phyloP scores from a whole-genome alignment of 2,113 vertebrate species.

The Pipra filicauda region DNA sequence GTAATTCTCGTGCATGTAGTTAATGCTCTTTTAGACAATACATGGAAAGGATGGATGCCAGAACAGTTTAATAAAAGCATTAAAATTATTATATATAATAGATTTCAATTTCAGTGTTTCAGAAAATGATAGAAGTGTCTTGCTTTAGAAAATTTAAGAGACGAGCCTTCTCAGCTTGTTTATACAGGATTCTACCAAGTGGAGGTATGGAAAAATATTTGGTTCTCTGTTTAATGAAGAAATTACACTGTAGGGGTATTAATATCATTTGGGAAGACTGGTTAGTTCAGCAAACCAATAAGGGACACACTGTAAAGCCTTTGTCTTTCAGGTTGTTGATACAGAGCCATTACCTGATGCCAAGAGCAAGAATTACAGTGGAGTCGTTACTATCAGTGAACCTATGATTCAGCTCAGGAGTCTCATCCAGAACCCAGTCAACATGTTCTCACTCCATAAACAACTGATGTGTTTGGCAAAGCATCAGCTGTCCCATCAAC shows the following conservation, averaged over 20 bases:
- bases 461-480: not conserved
- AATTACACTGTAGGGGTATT: not conserved
- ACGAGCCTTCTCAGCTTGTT: not conserved
- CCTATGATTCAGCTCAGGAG: not conserved
- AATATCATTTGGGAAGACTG: not conserved
- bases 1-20: conserved; percentile 31
- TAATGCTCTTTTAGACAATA: conserved; percentile 60
- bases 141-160: not conserved
- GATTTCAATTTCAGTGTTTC: not conserved
- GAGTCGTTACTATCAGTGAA: not conserved
- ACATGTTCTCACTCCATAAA: not conserved
- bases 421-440: not conserved
- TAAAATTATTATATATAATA: not conserved
- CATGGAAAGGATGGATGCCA: not conserved
- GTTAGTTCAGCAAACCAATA: not conserved
- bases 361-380: not conserved
- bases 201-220: not conserved
- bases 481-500: not conserved
- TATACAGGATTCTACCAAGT: not conserved
- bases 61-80: not conserved
- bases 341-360: not conserved
- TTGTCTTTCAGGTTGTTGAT: not conserved
- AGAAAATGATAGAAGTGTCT: not conserved
- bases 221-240: not conserved
- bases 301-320: not conserved